Conservation (phyloP, 2,888 invertebrate genomes). For the Zaprionus obscuricornis region DNA sequence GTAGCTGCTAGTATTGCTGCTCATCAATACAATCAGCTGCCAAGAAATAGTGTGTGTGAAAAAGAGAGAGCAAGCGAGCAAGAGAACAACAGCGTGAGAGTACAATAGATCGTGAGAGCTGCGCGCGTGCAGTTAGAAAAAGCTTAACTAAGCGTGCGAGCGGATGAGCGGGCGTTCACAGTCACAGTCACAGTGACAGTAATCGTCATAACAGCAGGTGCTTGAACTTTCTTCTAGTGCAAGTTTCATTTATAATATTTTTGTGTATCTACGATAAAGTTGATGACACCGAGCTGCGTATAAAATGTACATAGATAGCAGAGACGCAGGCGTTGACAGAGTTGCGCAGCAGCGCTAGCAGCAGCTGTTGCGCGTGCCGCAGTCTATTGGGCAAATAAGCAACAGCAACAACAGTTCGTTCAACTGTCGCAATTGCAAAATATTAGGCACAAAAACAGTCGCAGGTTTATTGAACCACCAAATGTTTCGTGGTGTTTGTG, state of each 20-base stretch:
- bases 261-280: too few relatives aligned
- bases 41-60: neutral
- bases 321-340: too few relatives aligned
- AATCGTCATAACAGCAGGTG: too few relatives aligned
- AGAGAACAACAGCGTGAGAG: neutral
- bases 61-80: neutral
- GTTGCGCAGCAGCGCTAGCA: neutral
- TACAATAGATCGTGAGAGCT: neutral
- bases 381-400: slow-evolving; percentile 45
- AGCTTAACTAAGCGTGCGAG: too few relatives aligned
- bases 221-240: too few relatives aligned
- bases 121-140: slow-evolving; percentile 19
- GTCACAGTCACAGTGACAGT: too few relatives aligned
- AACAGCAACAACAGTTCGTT: slow-evolving; percentile 43
- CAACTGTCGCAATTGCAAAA: slow-evolving; percentile 51
- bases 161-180: too few relatives aligned
- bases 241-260: too few relatives aligned
- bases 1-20: neutral
- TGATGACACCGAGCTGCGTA: too few relatives aligned
- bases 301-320: too few relatives aligned
- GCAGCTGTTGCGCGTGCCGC: slow-evolving; percentile 46
- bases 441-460: slow-evolving; percentile 52
- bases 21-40: slow-evolving; percentile 1
- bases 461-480: slow-evolving; percentile 51
- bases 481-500: too few relatives aligned